phyloP scores from a whole-genome alignment of 2,113 vertebrate species.

The Junco hyemalis region DNA sequence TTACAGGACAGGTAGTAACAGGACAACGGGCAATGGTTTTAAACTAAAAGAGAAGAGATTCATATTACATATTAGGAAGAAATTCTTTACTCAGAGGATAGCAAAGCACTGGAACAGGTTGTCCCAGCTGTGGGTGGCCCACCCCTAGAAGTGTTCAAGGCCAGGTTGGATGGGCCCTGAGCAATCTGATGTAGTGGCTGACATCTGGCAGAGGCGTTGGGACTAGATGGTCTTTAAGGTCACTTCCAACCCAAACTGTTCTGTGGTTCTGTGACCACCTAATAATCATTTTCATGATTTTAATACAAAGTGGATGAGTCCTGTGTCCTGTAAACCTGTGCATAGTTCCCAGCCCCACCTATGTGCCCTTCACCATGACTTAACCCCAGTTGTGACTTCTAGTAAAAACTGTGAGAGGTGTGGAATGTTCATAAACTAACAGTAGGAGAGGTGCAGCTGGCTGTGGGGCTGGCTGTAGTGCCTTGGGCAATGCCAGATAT shows the following conservation, averaged over 20 bases:
- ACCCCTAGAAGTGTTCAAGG: background rate
- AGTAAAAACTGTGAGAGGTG: background rate
- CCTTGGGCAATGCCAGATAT: background rate
- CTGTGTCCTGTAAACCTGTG: background rate
- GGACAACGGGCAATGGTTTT: accelerated
- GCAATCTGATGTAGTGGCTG: background rate
- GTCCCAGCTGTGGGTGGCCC: background rate
- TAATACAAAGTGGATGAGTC: background rate
- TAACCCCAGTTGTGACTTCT: background rate
- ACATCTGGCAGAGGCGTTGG: background rate
- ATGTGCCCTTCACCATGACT: background rate
- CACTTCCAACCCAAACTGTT: background rate
- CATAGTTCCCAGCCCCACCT: background rate
- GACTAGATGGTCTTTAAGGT: background rate
- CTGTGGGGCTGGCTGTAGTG: background rate
- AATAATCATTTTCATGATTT: background rate
- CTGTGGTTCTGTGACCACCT: background rate
- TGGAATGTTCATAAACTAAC: background rate
- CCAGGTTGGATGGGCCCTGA: background rate
- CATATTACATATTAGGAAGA: background rate
- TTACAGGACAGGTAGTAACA: background rate
- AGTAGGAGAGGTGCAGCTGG: background rate
- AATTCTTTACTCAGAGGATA: background rate
- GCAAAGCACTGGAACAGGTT: background rate
- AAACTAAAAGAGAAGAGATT: background rate